Evolutionary conservation across 2,888 invertebrate genomes (phyloP), one percentile per base, ranked within the genome.

Genomic region (Lymantria dispar): DNA sequence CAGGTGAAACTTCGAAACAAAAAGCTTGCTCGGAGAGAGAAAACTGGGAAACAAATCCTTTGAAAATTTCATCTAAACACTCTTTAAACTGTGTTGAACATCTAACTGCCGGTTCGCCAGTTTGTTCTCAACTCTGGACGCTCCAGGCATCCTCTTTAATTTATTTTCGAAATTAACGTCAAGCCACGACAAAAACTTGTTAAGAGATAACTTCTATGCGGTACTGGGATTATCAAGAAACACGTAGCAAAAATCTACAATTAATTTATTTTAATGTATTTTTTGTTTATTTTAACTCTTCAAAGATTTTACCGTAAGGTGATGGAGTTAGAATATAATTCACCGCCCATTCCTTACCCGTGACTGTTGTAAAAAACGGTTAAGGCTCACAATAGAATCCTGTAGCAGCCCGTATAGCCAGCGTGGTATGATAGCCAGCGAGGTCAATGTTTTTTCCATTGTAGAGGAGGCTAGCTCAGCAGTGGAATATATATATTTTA

Each of bases 1-100:
- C 78, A 78, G 75, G 76, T 76, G 62, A 74, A 80, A 83, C 72
- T 83, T 84, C 47, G n/a, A 51, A 74, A 80, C 80, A 80, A 83
- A 81, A 79, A 77, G 71, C 72, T 62, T 59, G 69, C 68, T 70
- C 65, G 69, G 43, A 50, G 67, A 71, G 66, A 60, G 63, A 65
- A 73, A 63, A 60, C 54, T 63, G 59, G 64, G 62, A 71, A 74
- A 74, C 75, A 78, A 81, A 81, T 79, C 83, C 85, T 86, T 87
- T 86, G 85, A 80, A 80, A 85, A 76, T 80, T 78, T 75, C 77
- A 73, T 76, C 83, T 81, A 83, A 84, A 83, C 82, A 81, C 74
- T 77, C 76, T 83, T 81, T 74, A 76, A 82, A 81, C 73, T 74
- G 65, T 61, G 70, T 71, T 68, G 56, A 75, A 71, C 68, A 69